Evolutionary conservation across 2,888 invertebrate genomes (phyloP).

Genomic region (Coecobrya sp.): DNA sequence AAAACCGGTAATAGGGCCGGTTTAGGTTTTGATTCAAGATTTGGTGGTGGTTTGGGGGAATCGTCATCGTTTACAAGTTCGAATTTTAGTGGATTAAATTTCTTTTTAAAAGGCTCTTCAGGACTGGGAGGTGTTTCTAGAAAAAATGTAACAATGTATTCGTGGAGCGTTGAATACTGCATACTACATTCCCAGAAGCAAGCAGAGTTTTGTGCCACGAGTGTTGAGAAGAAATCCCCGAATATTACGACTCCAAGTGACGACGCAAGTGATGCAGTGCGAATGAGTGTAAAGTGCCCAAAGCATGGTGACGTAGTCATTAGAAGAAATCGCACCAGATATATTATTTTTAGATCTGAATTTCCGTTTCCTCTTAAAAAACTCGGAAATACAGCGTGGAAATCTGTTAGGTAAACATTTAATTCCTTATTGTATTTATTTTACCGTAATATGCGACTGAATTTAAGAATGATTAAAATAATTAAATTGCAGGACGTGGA

Average conservation of each 20-base stretch:
- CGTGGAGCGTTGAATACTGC: conserved; percentile 98
- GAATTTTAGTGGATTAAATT: conserved; percentile 85
- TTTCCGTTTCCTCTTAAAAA: conserved; percentile 93
- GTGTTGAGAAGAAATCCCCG: conserved; percentile 65
- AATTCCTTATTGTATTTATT: not conserved
- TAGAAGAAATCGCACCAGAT: conserved; percentile 96
- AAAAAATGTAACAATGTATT: conserved; percentile 89
- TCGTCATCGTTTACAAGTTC: conserved; percentile 74
- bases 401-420: conserved; percentile 87
- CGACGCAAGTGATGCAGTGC: conserved; percentile 37
- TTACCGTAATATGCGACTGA: not conserved
- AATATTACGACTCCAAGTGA: conserved; percentile 20
- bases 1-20: conserved; percentile 84
- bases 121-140: conserved; percentile 84
- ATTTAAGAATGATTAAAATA: not conserved
- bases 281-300: conserved; percentile 91
- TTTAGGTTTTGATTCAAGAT: conserved; percentile 80
- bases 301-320: conserved; percentile 92
- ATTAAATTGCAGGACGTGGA: conserved; percentile 92
- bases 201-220: conserved; percentile 75
- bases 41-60: conserved; percentile 82
- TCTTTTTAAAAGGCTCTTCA: conserved; percentile 84
- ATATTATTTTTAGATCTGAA: conserved; percentile 95
- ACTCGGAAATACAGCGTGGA: conserved; percentile 91
- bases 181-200: conserved; percentile 90